These are phyloP conservation scores for Gasteruption jaculator DNA, from an alignment of 2,888 invertebrate species.

Conservation along the genomic window DNA sequence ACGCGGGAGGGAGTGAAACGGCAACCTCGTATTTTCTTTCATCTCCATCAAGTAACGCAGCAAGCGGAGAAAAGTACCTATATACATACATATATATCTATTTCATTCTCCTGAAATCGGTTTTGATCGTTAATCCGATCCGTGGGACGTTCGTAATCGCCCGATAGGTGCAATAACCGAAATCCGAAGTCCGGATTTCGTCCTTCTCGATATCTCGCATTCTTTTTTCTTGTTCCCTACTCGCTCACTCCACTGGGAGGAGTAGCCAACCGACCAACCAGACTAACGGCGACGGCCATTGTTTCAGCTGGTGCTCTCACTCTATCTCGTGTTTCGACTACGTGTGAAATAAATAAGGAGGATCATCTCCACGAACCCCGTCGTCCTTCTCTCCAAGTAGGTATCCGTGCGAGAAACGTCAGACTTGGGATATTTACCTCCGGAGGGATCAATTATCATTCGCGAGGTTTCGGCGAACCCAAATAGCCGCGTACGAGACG, in stretches of 20 bases:
- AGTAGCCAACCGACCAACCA: too few relatives aligned
- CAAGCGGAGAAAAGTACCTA: too few relatives aligned
- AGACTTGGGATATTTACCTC: constrained; percentile 21
- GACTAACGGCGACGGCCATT: constrained; percentile 47
- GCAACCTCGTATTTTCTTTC: constrained; percentile 42
- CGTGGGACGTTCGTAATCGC: too few relatives aligned
- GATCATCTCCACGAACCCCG: constrained; percentile 3
- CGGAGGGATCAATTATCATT: constrained; percentile 17
- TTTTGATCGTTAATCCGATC: too few relatives aligned
- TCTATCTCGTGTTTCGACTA: constrained; percentile 17
- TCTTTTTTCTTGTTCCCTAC: constrained; percentile 40
- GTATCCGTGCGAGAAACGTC: constrained; percentile 28
- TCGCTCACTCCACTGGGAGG: constrained; percentile 41
- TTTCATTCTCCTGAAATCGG: too few relatives aligned
- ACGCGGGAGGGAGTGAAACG: constrained; percentile 29
- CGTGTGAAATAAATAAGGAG: constrained; percentile 4
- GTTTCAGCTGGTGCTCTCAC: constrained; percentile 38
- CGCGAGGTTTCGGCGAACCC: constrained; percentile 14
- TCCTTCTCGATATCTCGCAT: too few relatives aligned
- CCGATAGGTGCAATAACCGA: too few relatives aligned
- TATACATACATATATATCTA: too few relatives aligned
- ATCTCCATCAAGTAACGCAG: constrained; percentile 48
- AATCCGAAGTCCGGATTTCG: too few relatives aligned
- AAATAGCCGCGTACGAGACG: constrained; percentile 19
- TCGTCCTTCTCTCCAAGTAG: too few relatives aligned